A percentile compares a stretch with the other conserved stretches of the same genome.
Conservation (phyloP, 64 coral and sea anemone species). For the Montipora efflorescens region DNA sequence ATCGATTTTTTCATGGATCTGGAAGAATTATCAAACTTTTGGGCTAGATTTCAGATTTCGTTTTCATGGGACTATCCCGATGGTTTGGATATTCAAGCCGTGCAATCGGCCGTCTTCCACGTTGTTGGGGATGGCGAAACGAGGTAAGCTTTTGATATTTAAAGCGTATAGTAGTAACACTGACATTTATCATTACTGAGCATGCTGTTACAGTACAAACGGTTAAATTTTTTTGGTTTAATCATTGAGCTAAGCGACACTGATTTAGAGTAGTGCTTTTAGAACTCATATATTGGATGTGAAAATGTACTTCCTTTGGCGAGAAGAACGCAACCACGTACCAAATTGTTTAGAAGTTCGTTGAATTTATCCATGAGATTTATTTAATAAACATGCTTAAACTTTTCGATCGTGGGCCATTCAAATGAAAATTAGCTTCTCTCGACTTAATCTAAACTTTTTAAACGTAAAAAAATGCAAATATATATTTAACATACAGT, state of each 20-base stretch:
- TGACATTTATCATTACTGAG: neutral
- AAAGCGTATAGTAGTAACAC: neutral
- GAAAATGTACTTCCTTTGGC: neutral
- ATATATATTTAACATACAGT: neutral
- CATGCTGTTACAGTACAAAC: neutral
- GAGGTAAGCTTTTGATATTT: slow-evolving; percentile 40
- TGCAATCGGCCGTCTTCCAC: slow-evolving; percentile 90
- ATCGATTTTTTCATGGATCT: slow-evolving; percentile 62
- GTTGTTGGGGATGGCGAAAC: slow-evolving; percentile 85
- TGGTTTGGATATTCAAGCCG: slow-evolving; percentile 83
- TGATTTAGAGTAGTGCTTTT: neutral
- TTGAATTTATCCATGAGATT: slow-evolving; percentile 13
- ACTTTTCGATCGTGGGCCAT: neutral
- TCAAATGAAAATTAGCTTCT: no score
- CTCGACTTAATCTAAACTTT: no score
- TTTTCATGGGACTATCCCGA: slow-evolving; percentile 96
- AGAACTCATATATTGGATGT: neutral
- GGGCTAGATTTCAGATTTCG: slow-evolving; percentile 90
- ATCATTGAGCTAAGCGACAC: neutral
- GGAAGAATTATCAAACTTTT: slow-evolving; percentile 78
- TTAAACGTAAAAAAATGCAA: neutral
- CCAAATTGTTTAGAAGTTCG: neutral
- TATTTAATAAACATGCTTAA: slow-evolving; percentile 8
- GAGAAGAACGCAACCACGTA: neutral
- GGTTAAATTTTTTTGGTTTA: neutral